Base-by-base conservation (phyloP, 2,888 invertebrate genomes). In the Xestia rhomboidea region DNA sequence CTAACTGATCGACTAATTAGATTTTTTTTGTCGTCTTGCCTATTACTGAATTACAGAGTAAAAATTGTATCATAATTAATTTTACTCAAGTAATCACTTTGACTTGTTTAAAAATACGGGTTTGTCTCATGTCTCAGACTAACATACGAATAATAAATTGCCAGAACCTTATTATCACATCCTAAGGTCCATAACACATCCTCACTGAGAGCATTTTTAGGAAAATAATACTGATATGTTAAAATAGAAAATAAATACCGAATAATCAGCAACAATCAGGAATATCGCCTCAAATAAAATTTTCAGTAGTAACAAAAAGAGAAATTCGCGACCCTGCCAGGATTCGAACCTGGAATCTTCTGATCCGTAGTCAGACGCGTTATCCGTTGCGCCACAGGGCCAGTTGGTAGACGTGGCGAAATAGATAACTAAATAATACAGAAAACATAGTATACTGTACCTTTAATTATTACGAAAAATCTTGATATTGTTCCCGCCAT, bases 321-420 rank as follows among this genome's bases (percentile, higher is more conserved):
- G 0, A 0, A 0, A 0, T 0, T 4, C 7, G 87, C 97, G 97
- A 97, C 97, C 97, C 95, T 97, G 97, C 97, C 97, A 97, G 97
- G 97, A 97, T 97, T 97, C 97, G 97, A 97, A 97, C 97, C 97
- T 97, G 97, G 97, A 97, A 97, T 97, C 97, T 97, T 97, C 97
- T 97, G 97, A 97, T 97, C 97, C 97, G 97, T 97, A 97, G 97
- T 97, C 97, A 97, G 97, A 97, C 97, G 97, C 97, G 97, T 97
- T 97, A 97, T 97, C 97, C 97, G 93, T 97, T 97, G 97, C 97
- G 97, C 97, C 97, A 97, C 97, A 97, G 96, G 97, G 97, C 97
- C 97, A n/a, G 90, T 77, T 85, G 72, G 0, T 0, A 10, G 7
- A 0, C 0, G 0, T 0, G 0, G 0, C 1, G 67, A 87, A 88